A percentile compares a stretch with the other conserved stretches of the same genome.
Evolutionary conservation across 2,797 vertebrate genomes (phyloP).

Genomic region (Spheniscus humboldti): DNA sequence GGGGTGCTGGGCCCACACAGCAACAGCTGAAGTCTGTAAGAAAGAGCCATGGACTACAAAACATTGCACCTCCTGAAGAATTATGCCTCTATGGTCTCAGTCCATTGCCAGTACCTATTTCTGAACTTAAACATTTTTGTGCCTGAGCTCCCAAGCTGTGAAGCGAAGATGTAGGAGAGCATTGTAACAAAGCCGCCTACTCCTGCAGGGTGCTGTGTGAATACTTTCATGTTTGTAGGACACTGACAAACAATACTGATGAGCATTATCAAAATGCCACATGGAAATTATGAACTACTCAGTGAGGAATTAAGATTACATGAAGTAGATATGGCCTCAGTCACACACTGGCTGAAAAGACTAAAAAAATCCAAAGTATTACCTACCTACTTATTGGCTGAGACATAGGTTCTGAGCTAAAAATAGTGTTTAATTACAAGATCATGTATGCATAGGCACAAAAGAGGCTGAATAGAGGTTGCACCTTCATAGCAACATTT

Average conservation of each 20-base stretch:
- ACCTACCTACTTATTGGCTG: background rate
- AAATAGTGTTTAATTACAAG: background rate
- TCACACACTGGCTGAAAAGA: background rate
- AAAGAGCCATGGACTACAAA: background rate
- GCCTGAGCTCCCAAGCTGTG: background rate
- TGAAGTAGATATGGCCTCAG: background rate
- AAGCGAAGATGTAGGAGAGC: background rate
- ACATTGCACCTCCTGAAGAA: background rate
- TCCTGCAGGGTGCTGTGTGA: background rate
- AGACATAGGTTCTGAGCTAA: background rate
- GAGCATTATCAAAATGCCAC: background rate
- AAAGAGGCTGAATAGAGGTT: background rate
- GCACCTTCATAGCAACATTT: background rate
- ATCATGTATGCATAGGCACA: background rate
- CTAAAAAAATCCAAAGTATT: background rate
- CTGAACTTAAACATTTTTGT: background rate
- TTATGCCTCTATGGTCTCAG: background rate
- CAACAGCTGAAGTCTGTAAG: background rate
- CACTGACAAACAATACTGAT: background rate
- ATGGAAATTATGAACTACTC: background rate
- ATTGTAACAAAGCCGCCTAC: background rate
- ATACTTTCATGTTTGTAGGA: background rate
- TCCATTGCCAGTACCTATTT: background rate
- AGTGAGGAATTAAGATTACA: background rate
- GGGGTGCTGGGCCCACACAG: background rate